phyloP scores from a whole-genome alignment of 2,797 vertebrate genomes.

The Apogon talboti region DNA sequence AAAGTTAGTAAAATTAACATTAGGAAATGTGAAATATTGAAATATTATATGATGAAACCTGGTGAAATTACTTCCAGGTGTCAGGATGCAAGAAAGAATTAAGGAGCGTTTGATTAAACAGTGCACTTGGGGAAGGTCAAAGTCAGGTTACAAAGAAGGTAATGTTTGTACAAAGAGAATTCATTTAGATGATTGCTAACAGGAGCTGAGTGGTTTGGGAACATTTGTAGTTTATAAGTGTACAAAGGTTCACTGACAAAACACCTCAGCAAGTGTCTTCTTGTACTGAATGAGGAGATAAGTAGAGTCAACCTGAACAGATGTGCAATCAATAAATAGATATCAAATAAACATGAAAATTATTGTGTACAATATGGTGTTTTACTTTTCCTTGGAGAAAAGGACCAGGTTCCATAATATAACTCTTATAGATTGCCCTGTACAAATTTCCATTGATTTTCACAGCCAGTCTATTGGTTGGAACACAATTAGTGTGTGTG shows the following conservation, averaged over 20 bases:
- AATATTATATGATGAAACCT: slow-evolving; percentile 53
- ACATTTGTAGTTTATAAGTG: slow-evolving; percentile 10
- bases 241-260: background rate
- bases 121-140: slow-evolving; percentile 51
- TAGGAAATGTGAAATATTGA: slow-evolving; percentile 18
- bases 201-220: slow-evolving; percentile 19
- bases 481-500: slow-evolving; percentile 3
- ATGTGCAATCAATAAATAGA: background rate
- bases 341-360: background rate
- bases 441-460: slow-evolving; percentile 27
- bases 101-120: slow-evolving; percentile 46
- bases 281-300: background rate
- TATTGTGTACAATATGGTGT: background rate
- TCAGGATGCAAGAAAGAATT: slow-evolving; percentile 29
- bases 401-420: slow-evolving; percentile 11
- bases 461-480: background rate
- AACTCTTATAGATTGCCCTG: slow-evolving; percentile 7
- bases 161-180: slow-evolving; percentile 21
- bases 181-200: slow-evolving; percentile 16
- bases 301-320: background rate
- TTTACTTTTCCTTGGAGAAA: slow-evolving; percentile 1
- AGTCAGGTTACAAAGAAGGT: slow-evolving; percentile 28
- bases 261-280: slow-evolving; percentile 6
- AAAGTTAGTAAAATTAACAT: slow-evolving; percentile 26
- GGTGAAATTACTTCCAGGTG: slow-evolving; percentile 54